Conservation (phyloP, 1,140 invertebrate genomes). For the Nebria ingens region DNA sequence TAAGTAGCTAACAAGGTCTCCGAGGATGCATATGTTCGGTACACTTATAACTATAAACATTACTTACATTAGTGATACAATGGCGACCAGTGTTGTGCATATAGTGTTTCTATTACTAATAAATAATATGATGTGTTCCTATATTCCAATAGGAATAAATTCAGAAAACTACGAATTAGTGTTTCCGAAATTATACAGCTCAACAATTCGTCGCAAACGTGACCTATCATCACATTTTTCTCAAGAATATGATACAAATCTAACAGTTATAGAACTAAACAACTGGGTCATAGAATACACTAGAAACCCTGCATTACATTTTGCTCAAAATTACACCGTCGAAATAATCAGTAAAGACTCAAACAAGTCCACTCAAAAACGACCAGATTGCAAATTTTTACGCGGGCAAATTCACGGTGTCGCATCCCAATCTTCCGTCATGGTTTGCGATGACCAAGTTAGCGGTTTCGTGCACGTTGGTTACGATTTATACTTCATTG, state of each 20-base stretch:
- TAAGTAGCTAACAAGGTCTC: not conserved
- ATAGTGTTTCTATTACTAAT: too few relatives aligned
- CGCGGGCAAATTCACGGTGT: slow-evolving; percentile 20
- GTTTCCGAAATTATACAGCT: not conserved
- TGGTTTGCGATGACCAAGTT: slow-evolving; percentile 33
- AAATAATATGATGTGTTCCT: not conserved
- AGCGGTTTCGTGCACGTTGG: slow-evolving; percentile 33
- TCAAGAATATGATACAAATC: not conserved
- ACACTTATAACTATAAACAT: too few relatives aligned
- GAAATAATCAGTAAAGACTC: not conserved
- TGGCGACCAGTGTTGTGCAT: too few relatives aligned
- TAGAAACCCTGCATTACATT: not conserved
- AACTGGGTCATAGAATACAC: not conserved
- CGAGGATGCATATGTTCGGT: not conserved
- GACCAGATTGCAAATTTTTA: slow-evolving; percentile 21
- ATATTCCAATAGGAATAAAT: not conserved
- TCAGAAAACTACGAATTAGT: not conserved
- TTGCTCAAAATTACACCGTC: not conserved
- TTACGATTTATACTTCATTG: slow-evolving; percentile 31
- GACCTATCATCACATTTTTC: too few relatives aligned
- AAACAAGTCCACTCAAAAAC: too few relatives aligned
- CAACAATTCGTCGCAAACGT: not conserved
- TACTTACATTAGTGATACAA: too few relatives aligned
- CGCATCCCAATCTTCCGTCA: slow-evolving; percentile 29
- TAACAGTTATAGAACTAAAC: not conserved